Evolutionary conservation across 2,888 invertebrate genomes (phyloP).

Genomic region (Hipparchia semele): DNA sequence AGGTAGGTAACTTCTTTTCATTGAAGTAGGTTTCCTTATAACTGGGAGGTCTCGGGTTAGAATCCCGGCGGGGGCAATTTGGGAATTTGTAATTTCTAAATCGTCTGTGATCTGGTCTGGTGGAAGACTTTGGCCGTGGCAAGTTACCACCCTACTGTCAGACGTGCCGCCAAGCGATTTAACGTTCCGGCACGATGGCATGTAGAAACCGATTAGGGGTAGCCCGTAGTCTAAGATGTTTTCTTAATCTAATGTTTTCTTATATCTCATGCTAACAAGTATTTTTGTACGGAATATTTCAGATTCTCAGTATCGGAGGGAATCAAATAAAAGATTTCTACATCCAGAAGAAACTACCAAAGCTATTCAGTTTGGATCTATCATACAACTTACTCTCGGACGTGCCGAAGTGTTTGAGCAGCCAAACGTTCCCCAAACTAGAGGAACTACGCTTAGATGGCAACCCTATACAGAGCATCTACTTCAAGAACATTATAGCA

Average conservation of each 20-base stretch:
- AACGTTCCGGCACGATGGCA: too few species aligned
- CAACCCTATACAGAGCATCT: conserved; percentile 76
- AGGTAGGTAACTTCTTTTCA: conserved; percentile 56
- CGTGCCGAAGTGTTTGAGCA: conserved; percentile 72
- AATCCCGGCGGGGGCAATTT: too few species aligned
- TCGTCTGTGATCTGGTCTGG: too few species aligned
- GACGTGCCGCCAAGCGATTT: too few species aligned
- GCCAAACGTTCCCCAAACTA: conserved; percentile 72
- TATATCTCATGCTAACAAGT: neutral
- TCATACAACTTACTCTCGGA: conserved; percentile 75
- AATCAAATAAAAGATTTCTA: conserved; percentile 74
- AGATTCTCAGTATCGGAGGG: conserved; percentile 73
- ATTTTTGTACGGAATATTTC: conserved; percentile 46
- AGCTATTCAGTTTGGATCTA: conserved; percentile 74
- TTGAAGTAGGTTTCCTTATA: neutral
- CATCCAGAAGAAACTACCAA: conserved; percentile 67
- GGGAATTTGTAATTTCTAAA: too few species aligned
- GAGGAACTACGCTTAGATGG: conserved; percentile 77
- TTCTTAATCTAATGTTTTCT: too few species aligned
- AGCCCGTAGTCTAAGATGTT: too few species aligned
- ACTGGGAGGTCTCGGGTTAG: too few species aligned
- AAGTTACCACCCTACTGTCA: too few species aligned
- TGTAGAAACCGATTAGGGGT: too few species aligned
- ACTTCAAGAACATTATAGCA: conserved; percentile 72
- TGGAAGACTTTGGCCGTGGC: too few species aligned